phyloP scores from a whole-genome alignment of 2,888 invertebrate species.

The Cataglyphis altisquamis region DNA sequence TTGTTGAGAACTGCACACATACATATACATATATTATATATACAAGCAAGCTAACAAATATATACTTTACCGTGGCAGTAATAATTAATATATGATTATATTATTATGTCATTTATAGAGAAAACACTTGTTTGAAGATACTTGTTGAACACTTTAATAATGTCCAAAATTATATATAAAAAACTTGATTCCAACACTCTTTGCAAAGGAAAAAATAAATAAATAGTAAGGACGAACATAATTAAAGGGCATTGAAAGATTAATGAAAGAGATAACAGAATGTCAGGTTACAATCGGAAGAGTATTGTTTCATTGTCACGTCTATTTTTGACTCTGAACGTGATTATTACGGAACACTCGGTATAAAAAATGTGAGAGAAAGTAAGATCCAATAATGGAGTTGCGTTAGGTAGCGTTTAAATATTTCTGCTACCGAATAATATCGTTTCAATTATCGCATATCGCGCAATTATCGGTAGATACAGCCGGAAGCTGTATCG shows the following conservation, averaged over 20 bases:
- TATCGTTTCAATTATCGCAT: background rate
- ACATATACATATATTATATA: background rate
- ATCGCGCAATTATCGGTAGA: background rate
- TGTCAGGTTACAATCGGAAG: slow-evolving; percentile 24
- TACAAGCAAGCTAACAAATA: slow-evolving; percentile 19
- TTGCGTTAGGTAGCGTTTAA: background rate
- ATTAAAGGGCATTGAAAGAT: background rate
- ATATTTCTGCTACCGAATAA: background rate
- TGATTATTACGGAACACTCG: background rate
- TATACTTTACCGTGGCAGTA: background rate
- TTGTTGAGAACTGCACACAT: slow-evolving; percentile 33
- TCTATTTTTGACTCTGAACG: slow-evolving; percentile 1
- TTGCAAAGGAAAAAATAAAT: background rate
- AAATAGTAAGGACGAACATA: background rate
- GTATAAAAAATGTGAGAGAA: background rate
- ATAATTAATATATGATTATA: slow-evolving; percentile 6
- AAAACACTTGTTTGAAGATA: background rate
- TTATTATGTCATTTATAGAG: slow-evolving; percentile 19
- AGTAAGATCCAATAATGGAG: slow-evolving; percentile 1
- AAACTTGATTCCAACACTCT: background rate
- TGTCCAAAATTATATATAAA: background rate
- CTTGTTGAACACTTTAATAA: background rate
- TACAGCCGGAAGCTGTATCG: background rate
- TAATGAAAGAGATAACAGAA: background rate
- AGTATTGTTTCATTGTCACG: slow-evolving; percentile 11